phyloP scores from a whole-genome alignment of 2,888 invertebrate genomes.

The Drosophila antonietae region DNA sequence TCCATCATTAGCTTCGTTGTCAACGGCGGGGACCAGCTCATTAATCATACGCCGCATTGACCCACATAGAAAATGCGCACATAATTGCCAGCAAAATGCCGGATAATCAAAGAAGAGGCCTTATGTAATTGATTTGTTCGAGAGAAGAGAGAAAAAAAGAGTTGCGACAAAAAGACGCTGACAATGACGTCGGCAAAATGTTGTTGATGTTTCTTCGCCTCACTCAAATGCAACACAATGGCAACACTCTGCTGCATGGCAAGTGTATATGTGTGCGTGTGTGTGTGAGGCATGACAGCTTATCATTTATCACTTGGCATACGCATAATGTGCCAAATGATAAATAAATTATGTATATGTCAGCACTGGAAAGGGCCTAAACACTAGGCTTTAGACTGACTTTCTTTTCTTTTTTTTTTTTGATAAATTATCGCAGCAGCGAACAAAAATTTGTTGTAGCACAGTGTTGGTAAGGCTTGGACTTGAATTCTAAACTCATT shows the following conservation, averaged over 20 bases:
- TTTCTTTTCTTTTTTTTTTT: conserved; percentile 6
- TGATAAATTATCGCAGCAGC: conserved; percentile 39
- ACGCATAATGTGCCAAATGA: conserved; percentile 45
- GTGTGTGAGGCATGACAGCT: conserved; percentile 16
- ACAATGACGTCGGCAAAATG: conserved; percentile 60
- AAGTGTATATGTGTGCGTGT: neutral
- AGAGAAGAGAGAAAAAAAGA: conserved; percentile 15
- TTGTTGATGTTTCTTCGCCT: conserved; percentile 36
- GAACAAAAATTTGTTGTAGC: conserved; percentile 18
- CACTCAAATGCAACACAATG: conserved; percentile 19
- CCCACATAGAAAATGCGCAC: conserved; percentile 62
- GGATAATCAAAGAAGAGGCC: conserved; percentile 62
- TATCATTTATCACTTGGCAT: conserved; percentile 65
- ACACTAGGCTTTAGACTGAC: conserved; percentile 7
- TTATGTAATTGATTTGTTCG: conserved; percentile 70
- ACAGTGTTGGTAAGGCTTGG: conserved; percentile 8
- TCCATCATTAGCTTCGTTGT: conserved; percentile 30
- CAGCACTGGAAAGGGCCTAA: conserved; percentile 16
- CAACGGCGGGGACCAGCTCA: conserved; percentile 37
- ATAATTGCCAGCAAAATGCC: conserved; percentile 70
- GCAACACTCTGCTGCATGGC: conserved; percentile 47
- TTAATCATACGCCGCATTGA: conserved; percentile 73
- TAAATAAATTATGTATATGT: conserved; percentile 39
- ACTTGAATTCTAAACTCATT: conserved; percentile 2
- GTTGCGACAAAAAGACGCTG: conserved; percentile 44